These are phyloP conservation scores for Galeopsomyia nigrocyanea DNA, from an alignment of 2,888 invertebrate species.

Conservation along the genomic window DNA sequence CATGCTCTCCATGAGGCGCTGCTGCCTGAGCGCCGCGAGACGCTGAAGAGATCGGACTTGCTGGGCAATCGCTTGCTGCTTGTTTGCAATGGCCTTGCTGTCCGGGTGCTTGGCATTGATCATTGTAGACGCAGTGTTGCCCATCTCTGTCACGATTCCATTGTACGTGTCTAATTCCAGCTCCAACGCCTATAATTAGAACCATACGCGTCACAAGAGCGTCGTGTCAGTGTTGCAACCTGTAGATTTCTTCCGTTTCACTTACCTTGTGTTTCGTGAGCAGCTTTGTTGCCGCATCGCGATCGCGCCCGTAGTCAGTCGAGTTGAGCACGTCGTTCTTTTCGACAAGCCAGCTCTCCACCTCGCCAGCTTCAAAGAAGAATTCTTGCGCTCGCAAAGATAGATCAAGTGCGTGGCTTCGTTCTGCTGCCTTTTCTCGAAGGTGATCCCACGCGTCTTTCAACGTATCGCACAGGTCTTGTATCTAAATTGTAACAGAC, in stretches of 20 bases:
- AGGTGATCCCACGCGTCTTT: slow-evolving; percentile 82
- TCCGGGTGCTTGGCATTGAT: slow-evolving; percentile 86
- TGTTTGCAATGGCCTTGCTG: slow-evolving; percentile 82
- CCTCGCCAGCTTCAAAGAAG: slow-evolving; percentile 90
- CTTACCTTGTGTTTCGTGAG: slow-evolving; percentile 93
- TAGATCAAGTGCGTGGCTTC: slow-evolving; percentile 85
- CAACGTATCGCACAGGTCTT: slow-evolving; percentile 80
- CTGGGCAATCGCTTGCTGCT: slow-evolving; percentile 83
- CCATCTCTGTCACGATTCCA: slow-evolving; percentile 93
- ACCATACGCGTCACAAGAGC: no score
- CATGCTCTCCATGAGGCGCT: slow-evolving; percentile 90
- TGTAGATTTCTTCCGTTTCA: neutral
- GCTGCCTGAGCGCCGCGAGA: slow-evolving; percentile 83
- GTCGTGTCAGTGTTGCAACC: neutral
- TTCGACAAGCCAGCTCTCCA: slow-evolving; percentile 94
- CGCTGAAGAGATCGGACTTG: slow-evolving; percentile 86
- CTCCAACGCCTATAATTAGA: slow-evolving; percentile 79
- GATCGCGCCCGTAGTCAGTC: slow-evolving; percentile 90
- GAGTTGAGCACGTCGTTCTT: slow-evolving; percentile 85
- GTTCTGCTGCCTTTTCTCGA: slow-evolving; percentile 77
- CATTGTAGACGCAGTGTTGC: slow-evolving; percentile 86
- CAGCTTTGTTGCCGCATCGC: slow-evolving; percentile 91
- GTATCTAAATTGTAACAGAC: slow-evolving; percentile 72
- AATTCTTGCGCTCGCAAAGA: slow-evolving; percentile 93
- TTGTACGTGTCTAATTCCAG: slow-evolving; percentile 92